Base-by-base conservation (phyloP, 2,113 vertebrate genomes). In the Trachemys scripta region DNA sequence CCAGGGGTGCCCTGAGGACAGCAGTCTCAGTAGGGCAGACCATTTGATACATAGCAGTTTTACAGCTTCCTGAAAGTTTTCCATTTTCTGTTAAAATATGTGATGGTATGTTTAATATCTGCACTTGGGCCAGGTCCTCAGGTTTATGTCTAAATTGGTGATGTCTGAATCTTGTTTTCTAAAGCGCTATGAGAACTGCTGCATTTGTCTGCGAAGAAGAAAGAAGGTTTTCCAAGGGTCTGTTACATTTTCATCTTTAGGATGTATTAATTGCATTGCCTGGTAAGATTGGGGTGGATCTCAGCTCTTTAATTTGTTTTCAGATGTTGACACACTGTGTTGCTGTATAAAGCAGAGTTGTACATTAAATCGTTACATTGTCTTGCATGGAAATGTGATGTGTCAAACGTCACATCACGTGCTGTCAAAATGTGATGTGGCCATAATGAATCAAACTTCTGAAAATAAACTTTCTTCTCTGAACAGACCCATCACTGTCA, bases 381-480 rank as follows among this genome's bases (percentile, higher is more conserved):
- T 62, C 89, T 86, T 1, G 3, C 2, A 0, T 89, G 76, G 80
- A 62, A 69, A 69, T 0, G 16, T 27, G 1, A 83, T 1, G 81
- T 90, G 94, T 82, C 47, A 80, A 92, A 79, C 93, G 50, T 88
- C 92, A 53, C 89, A 86, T 56, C 79, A 7, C 81, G 1, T 57
- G 2, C 87, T 92, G 85, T 38, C 95, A 4, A 49, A 82, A 84
- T 35, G 83, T 1, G 5, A 82, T 53, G 90, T 35, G 50, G 85
- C 81, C 17, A 57, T 31, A 19, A n/a, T 42, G 92, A 92, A 89
- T 75, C 88, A 12, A 90, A 49, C 62, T 49, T n/a, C 96, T 85
- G 14, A 72, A 96, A 97, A 96, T 96, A 96, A 87, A n/a, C 85
- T 82, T 91, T 85, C 38, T 50, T 62, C 95, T 85, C 13, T 53